A percentile compares a stretch with the other conserved stretches of the same genome.
Evolutionary conservation across 2,113 vertebrate genomes (phyloP).

Genomic region (Onychorhynchus coronatus): DNA sequence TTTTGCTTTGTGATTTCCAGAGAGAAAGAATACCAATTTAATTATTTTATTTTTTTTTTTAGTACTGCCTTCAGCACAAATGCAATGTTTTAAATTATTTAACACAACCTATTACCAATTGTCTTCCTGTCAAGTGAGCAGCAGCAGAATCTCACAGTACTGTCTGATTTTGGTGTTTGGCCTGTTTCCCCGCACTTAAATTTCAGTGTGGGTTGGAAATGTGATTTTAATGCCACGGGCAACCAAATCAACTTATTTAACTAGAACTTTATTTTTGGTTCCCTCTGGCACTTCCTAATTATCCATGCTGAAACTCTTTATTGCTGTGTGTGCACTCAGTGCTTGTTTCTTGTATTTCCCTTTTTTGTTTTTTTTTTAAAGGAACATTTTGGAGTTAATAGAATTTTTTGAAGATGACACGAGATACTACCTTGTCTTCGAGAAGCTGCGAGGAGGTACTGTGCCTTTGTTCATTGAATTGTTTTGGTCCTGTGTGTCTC

Average conservation of each 20-base stretch:
- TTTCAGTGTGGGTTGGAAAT: not conserved
- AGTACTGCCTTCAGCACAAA: slow-evolving; percentile 70
- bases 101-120: slow-evolving; percentile 54
- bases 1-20: slow-evolving; percentile 70
- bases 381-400: slow-evolving; percentile 94
- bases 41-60: not conserved
- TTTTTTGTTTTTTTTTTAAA: slow-evolving; percentile 39
- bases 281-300: not conserved
- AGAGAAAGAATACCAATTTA: slow-evolving; percentile 60
- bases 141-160: slow-evolving; percentile 55
- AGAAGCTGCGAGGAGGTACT: slow-evolving; percentile 93
- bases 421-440: slow-evolving; percentile 96
- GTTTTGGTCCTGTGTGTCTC: not conserved
- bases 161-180: slow-evolving; percentile 11
- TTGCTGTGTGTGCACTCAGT: not conserved
- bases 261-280: not conserved
- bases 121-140: slow-evolving; percentile 45
- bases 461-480: not conserved
- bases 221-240: not conserved
- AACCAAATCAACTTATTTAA: not conserved
- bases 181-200: not conserved
- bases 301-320: not conserved
- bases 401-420: slow-evolving; percentile 95
- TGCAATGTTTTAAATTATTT: slow-evolving; percentile 68
- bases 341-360: not conserved